phyloP scores from a whole-genome alignment of 2,797 vertebrate genomes.

The Euthynnus affinis region DNA sequence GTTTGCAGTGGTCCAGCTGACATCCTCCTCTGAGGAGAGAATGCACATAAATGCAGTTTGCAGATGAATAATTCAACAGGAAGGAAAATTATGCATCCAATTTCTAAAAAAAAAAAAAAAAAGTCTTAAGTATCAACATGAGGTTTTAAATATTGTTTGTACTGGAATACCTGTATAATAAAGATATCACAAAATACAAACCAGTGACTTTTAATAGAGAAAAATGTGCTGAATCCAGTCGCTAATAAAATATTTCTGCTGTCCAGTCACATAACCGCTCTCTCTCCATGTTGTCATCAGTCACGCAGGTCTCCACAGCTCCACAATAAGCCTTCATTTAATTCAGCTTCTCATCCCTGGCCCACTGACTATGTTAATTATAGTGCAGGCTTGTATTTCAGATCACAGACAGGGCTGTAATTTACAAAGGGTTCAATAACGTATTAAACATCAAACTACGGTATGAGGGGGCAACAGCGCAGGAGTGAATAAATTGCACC shows the following conservation, averaged over 20 bases:
- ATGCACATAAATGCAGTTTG: slow-evolving; percentile 59
- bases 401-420: slow-evolving; percentile 36
- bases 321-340: slow-evolving; percentile 10
- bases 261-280: slow-evolving; percentile 7
- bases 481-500: neutral
- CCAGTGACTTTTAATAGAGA: slow-evolving; percentile 4
- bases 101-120: slow-evolving; percentile 43
- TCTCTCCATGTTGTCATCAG: slow-evolving; percentile 1
- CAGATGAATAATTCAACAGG: slow-evolving; percentile 73
- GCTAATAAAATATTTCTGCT: slow-evolving; percentile 11
- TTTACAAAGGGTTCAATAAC: slow-evolving; percentile 44
- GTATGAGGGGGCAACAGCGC: neutral
- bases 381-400: slow-evolving; percentile 33
- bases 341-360: slow-evolving; percentile 25
- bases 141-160: slow-evolving; percentile 50
- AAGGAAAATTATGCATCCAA: slow-evolving; percentile 55
- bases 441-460: slow-evolving; percentile 50
- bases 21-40: slow-evolving; percentile 54
- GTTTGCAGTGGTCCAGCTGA: slow-evolving; percentile 67
- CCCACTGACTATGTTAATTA: slow-evolving; percentile 42
- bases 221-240: slow-evolving; percentile 10
- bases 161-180: slow-evolving; percentile 37
- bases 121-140: slow-evolving; percentile 34
- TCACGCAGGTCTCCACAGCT: slow-evolving; percentile 1
- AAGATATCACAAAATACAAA: slow-evolving; percentile 27